Conservation (phyloP, 2,797 vertebrate genomes). For the Adrianichthys oophorus region DNA sequence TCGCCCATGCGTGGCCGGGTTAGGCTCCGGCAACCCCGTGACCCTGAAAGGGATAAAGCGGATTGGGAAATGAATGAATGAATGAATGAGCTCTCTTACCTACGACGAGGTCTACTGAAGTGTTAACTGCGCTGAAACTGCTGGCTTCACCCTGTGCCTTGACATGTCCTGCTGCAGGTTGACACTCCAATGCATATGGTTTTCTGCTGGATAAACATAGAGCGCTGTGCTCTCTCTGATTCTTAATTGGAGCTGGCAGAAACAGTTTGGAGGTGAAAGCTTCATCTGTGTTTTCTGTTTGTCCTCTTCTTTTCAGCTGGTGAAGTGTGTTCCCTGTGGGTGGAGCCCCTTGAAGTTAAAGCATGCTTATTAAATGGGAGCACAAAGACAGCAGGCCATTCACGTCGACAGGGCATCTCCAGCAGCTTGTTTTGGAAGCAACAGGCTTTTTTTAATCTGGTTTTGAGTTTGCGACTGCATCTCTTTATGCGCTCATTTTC, state of each 20-base stretch:
- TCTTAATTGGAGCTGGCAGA: conserved; percentile 73
- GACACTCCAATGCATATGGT: conserved; percentile 48
- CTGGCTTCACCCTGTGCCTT: conserved; percentile 38
- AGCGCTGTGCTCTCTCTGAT: conserved; percentile 56
- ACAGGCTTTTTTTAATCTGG: too few relatives aligned
- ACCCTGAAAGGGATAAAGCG: too few relatives aligned
- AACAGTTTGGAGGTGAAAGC: conserved; percentile 49
- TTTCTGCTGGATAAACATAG: conserved; percentile 75
- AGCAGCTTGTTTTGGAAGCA: conserved; percentile 9
- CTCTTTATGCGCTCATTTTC: too few relatives aligned
- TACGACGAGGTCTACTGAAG: conserved; percentile 58
- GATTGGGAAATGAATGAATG: too few relatives aligned
- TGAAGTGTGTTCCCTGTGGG: conserved; percentile 8
- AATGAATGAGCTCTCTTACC: conserved; percentile 42
- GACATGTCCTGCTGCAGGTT: conserved; percentile 58
- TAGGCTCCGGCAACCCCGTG: too few relatives aligned
- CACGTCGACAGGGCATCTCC: conserved; percentile 60
- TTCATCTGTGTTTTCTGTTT: conserved; percentile 27
- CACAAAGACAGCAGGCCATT: conserved; percentile 67
- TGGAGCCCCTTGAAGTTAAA: conserved; percentile 55
- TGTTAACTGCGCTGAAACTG: conserved; percentile 68
- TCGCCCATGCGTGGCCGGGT: too few relatives aligned
- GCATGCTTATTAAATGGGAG: conserved; percentile 70
- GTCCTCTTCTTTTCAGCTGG: conserved; percentile 13
- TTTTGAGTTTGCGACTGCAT: too few relatives aligned